Evolutionary conservation across 2,113 vertebrate genomes (phyloP).

Genomic region (Accipiter virgatus): DNA sequence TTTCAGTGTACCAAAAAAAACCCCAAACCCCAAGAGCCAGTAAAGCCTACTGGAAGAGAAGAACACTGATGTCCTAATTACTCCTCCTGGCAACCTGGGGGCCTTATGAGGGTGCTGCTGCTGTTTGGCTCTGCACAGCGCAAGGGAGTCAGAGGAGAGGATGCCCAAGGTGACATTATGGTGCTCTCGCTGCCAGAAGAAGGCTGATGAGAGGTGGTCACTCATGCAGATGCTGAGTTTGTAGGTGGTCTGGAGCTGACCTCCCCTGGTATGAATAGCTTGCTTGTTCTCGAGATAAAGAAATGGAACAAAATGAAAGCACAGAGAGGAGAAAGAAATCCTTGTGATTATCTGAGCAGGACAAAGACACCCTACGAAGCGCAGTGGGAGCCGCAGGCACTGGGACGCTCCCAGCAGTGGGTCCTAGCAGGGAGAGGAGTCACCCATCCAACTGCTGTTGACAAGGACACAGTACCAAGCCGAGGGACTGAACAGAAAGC

Average conservation of each 20-base stretch:
- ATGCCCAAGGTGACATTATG: not conserved
- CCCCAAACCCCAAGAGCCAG: not conserved
- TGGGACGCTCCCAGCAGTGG: not conserved
- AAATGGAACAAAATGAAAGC: not conserved
- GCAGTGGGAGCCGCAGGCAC: not conserved
- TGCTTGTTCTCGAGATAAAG: slow-evolving; percentile 2
- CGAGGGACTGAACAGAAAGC: not conserved
- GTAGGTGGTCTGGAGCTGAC: slow-evolving; percentile 43
- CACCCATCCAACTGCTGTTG: not conserved
- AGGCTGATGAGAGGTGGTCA: slow-evolving; percentile 25
- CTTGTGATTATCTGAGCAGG: not conserved
- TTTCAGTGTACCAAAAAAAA: not conserved
- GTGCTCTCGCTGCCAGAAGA: not conserved
- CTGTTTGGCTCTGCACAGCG: not conserved
- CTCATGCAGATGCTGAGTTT: slow-evolving; percentile 19
- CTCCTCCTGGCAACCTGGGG: not conserved
- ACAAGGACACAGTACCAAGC: not conserved
- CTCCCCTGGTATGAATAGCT: not conserved
- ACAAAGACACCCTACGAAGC: not conserved
- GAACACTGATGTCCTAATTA: not conserved
- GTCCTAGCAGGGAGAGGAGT: not conserved
- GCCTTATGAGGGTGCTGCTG: not conserved
- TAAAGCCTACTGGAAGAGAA: not conserved
- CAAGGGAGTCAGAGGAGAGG: not conserved
- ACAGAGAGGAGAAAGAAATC: not conserved